Base-by-base conservation (phyloP, 2,888 invertebrate species). In the Brachylomia viminalis region DNA sequence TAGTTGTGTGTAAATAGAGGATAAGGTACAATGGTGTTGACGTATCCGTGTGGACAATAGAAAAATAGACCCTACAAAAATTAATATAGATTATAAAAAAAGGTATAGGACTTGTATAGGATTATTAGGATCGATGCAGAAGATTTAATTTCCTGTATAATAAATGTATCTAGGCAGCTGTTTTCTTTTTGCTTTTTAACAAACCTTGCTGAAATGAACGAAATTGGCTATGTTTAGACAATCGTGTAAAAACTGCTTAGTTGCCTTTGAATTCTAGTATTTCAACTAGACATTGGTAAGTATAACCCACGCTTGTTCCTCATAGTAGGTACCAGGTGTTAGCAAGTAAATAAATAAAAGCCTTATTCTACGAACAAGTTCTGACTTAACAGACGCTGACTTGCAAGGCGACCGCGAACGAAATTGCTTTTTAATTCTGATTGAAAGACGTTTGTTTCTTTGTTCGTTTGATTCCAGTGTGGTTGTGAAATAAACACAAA, bases 381-480 rank as follows among this genome's bases (percentile, higher is more conserved):
- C 45, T 13, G 42, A 65, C 30, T 68, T 70, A 70, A 59, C 17
- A 65, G 47, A 33, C 10, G 27, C 17, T 66, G 77, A 69, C 52
- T 80, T 73, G 70, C 79, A 79, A 84, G 79, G 69, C 58, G 15
- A 84, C 75, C 66, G 66, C 42, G 52, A 76, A 47, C 23, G 47
- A 70, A 76, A 84, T 82, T 75, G 66, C 72, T 84, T 84, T 81
- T 78, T 58, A 67, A 76, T 76, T 77, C 52, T 49, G 65, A 84
- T 69, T 77, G 62, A 65, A 61, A 65, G 10, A 42, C 30, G 49
- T 59, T 75, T 80, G 49, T 67, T 83, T 70, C 54, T 58, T 70
- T 70, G 13, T 62, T 56, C 45, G 42, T 49, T 59, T 33, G 11
- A 70, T 62, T 58, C 2, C 13, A n/a, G n/a, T 64, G 54, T 82